Evolutionary conservation across 2,888 invertebrate genomes (phyloP).

Genomic region (Eilema caniola): DNA sequence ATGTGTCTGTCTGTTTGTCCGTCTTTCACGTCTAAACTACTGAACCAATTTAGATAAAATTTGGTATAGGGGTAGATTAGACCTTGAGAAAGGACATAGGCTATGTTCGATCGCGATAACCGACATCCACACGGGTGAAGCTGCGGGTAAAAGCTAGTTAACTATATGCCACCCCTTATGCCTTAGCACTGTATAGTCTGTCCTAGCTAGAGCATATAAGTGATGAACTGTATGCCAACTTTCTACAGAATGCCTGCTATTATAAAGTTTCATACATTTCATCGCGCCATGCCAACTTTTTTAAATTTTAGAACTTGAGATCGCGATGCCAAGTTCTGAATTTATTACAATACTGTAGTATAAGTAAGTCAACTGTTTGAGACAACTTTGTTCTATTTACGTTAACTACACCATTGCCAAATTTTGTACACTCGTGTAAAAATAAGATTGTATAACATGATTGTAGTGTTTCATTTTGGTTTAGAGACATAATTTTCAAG

Average conservation of each 20-base stretch:
- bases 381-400: background rate
- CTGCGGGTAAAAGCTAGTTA: too few species aligned
- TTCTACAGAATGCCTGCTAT: background rate
- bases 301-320: background rate
- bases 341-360: background rate
- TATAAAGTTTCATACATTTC: background rate
- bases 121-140: too few species aligned
- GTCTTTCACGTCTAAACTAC: too few species aligned
- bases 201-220: background rate
- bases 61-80: too few species aligned
- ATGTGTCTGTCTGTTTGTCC: too few species aligned
- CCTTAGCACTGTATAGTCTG: background rate
- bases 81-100: too few species aligned
- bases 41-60: too few species aligned
- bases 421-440: background rate
- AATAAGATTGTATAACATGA: background rate
- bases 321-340: background rate
- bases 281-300: background rate
- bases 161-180: too few species aligned
- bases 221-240: background rate
- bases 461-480: too few species aligned
- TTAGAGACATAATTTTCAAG: too few species aligned
- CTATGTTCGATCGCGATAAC: too few species aligned
- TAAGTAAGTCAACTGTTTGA: background rate
- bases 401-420: background rate